Evolutionary conservation across 2,888 invertebrate genomes (phyloP).

Genomic region (Palloptera scutellata): DNA sequence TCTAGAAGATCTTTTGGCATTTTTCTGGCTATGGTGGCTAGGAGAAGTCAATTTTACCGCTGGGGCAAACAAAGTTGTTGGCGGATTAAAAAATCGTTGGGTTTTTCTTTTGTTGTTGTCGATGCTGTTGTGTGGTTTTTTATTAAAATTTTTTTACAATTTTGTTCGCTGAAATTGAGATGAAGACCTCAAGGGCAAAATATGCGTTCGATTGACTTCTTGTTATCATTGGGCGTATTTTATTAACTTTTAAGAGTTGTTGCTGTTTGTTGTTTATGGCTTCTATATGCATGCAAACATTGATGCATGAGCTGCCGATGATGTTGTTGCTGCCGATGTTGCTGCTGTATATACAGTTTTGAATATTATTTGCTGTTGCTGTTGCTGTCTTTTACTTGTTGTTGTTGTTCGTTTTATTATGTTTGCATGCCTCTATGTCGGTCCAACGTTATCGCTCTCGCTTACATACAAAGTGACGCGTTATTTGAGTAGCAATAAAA

Average conservation of each 20-base stretch:
- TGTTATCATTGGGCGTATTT: conserved; percentile 63
- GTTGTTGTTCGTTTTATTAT: not conserved
- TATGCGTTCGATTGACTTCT: conserved; percentile 52
- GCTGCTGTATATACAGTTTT: not conserved
- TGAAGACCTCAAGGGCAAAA: conserved; percentile 61
- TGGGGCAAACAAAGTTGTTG: conserved; percentile 40
- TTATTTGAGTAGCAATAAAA: conserved; percentile 31
- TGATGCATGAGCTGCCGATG: not conserved
- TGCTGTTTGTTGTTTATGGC: not conserved
- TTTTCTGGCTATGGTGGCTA: not conserved
- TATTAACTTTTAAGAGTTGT: conserved; percentile 60
- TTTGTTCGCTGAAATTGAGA: conserved; percentile 32
- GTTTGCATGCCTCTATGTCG: not conserved
- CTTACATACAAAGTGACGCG: conserved; percentile 20
- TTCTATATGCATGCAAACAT: not conserved
- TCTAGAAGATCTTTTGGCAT: conserved; percentile 42
- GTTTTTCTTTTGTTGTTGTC: conserved; percentile 20
- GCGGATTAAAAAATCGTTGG: conserved; percentile 24
- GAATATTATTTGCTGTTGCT: not conserved
- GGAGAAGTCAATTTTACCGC: conserved; percentile 29
- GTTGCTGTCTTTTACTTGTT: not conserved
- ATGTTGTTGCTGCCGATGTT: not conserved
- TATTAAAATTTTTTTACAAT: not conserved
- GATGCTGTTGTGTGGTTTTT: conserved; percentile 8
- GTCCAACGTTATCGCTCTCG: not conserved